Conservation (phyloP, 2,888 invertebrate genomes). For the Lasius platythorax region DNA sequence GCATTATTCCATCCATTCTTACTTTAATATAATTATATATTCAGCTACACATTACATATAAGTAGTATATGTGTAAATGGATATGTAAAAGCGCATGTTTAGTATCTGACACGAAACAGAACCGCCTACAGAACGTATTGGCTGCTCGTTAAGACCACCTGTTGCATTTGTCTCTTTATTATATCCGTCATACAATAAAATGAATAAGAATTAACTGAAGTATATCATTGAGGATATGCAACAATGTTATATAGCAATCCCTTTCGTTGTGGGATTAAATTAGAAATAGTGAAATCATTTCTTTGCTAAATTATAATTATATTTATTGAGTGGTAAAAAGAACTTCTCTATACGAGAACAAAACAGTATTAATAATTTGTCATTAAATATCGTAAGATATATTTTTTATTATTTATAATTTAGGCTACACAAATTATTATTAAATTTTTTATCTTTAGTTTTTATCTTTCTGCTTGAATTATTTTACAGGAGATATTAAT, state of each 20-base stretch:
- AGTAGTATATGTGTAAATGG: neutral
- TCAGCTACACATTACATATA: neutral
- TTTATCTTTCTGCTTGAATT: neutral
- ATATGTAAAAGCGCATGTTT: neutral
- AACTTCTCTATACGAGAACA: neutral
- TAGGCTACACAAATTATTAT: neutral
- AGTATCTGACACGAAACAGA: neutral
- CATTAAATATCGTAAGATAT: neutral
- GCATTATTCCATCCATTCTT: neutral
- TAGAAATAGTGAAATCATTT: neutral
- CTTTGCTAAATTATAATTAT: neutral
- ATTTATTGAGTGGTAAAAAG: neutral
- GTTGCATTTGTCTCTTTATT: slow-evolving; percentile 13
- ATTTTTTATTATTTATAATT: slow-evolving; percentile 2
- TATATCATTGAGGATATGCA: neutral
- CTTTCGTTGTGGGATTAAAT: slow-evolving; percentile 6
- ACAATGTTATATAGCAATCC: neutral
- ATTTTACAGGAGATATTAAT: neutral
- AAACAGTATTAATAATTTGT: neutral
- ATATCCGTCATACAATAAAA: neutral
- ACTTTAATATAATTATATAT: neutral
- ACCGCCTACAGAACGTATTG: neutral
- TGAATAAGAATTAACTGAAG: neutral
- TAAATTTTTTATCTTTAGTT: neutral
- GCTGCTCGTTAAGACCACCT: neutral